Evolutionary conservation across 2,113 vertebrate genomes (phyloP), one percentile per base, ranked within the genome.

Genomic region (Platanista minor): DNA sequence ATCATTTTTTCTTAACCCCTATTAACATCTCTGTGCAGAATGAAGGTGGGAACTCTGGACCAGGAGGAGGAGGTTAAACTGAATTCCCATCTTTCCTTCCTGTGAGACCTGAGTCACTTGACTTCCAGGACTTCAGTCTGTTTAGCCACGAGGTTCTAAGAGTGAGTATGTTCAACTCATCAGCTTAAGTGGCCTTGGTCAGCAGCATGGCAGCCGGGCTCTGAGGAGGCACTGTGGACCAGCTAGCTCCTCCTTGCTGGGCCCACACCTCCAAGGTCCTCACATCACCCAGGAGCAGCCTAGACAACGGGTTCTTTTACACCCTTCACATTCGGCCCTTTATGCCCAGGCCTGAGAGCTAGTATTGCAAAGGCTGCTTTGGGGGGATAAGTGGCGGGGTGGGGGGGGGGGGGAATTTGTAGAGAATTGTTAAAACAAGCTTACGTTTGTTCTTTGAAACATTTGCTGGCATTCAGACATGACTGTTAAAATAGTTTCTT

Each of bases 401-500:
- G 49, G 92, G 67, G 90, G 81, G 62, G 81, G 80, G 66, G 86
- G 49, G 92, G 71, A 96, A 96, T 75, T 82, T 90, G 61, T 64
- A 90, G 52, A 64, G 67, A 95, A 81, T 89, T 74, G 61, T 90
- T 94, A 36, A 91, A 77, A 98, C 97, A 98, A 96, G 96, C 96
- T 94, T 89, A 15, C 36, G 85, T 93, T 97, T 98, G 97, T 98
- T 98, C 97, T 95, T 84, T 83, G 87, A 94, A 98, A 94, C 90
- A 95, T 93, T 89, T 92, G 80, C 77, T 96, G 96, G 94, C 95
- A 87, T 90, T 96, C 52, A 87, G 80, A 77, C 59, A 17, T 13
- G 39, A 52, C 80, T 89, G 96, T 95, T 96, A 81, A 96, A 97
- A 97, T 91, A 96, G 67, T 96, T 96, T 95, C 49, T 97, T 97